These are phyloP conservation scores for Drosophila tsacasi DNA, from an alignment of 1,140 invertebrate genomes.

Conservation along the genomic window DNA sequence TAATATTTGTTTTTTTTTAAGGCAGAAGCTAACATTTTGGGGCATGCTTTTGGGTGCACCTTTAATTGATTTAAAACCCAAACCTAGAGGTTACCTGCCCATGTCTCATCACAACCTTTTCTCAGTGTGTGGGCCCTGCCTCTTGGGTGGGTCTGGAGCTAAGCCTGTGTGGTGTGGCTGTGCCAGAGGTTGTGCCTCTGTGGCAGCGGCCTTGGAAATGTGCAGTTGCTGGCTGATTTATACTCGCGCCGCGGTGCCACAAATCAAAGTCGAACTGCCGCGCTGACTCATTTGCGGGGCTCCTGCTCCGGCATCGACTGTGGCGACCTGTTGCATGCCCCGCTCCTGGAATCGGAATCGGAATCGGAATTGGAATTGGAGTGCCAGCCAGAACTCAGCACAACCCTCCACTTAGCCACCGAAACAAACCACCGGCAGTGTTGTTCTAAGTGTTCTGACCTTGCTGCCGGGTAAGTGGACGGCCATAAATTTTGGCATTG, in stretches of 20 bases:
- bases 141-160: slow-evolving; percentile 27
- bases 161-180: slow-evolving; percentile 17
- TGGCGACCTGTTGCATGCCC: slow-evolving; percentile 46
- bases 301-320: slow-evolving; percentile 13
- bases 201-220: slow-evolving; percentile 62
- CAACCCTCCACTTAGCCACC: slow-evolving; percentile 3
- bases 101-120: slow-evolving; percentile 3
- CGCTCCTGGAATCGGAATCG: slow-evolving; percentile 29
- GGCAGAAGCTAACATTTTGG: background rate
- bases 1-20: too few relatives aligned
- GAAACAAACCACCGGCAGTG: slow-evolving; percentile 12
- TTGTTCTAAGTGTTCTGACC: slow-evolving; percentile 62
- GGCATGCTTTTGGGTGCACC: background rate
- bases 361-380: background rate
- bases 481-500: slow-evolving; percentile 74
- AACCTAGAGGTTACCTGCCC: too few relatives aligned
- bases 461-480: slow-evolving; percentile 68
- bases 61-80: background rate
- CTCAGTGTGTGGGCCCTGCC: slow-evolving; percentile 10
- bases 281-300: slow-evolving; percentile 54
- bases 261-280: slow-evolving; percentile 71
- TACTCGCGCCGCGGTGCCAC: slow-evolving; percentile 48
- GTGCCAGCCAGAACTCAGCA: slow-evolving; percentile 1
- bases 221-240: slow-evolving; percentile 68
- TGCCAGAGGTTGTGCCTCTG: slow-evolving; percentile 7